A percentile compares a stretch with the other conserved stretches of the same genome.
These are phyloP conservation scores for Pangasianodon gigas DNA, from an alignment of 2,113 vertebrate species.

Conservation along the genomic window DNA sequence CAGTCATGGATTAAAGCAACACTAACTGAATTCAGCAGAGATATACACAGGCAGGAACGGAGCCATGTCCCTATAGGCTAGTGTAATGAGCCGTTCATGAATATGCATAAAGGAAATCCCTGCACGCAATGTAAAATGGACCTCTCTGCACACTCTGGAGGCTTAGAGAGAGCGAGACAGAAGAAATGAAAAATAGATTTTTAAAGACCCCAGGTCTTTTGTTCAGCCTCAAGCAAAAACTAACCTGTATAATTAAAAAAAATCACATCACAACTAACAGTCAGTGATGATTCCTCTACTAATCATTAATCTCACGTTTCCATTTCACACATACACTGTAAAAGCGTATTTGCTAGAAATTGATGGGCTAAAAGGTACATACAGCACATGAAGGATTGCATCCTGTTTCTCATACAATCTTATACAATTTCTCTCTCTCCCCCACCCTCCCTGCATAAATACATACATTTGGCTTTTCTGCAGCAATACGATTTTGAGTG, in stretches of 20 bases:
- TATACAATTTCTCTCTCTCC: not conserved
- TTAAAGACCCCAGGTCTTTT: not conserved
- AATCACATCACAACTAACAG: not conserved
- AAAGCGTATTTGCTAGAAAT: not conserved
- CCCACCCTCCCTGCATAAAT: slow-evolving; percentile 39
- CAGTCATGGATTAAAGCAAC: slow-evolving; percentile 49
- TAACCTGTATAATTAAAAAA: not conserved
- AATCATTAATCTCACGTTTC: not conserved
- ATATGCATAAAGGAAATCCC: slow-evolving; percentile 50
- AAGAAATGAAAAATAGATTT: slow-evolving; percentile 23
- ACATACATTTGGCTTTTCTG: slow-evolving; percentile 20
- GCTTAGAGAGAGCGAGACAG: not conserved
- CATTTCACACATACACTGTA: not conserved
- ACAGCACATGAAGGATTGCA: not conserved
- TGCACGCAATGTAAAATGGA: slow-evolving; percentile 26
- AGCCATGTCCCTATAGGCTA: slow-evolving; percentile 41
- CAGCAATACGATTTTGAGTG: slow-evolving; percentile 36
- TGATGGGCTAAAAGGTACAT: not conserved
- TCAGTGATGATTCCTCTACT: not conserved
- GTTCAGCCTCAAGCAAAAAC: not conserved
- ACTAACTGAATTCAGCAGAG: slow-evolving; percentile 44
- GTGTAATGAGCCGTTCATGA: slow-evolving; percentile 47
- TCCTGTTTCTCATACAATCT: slow-evolving; percentile 11
- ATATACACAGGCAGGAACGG: slow-evolving; percentile 24
- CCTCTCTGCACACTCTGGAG: slow-evolving; percentile 25